Conservation (phyloP, 2,113 vertebrate species). For the Candoia aspera region DNA sequence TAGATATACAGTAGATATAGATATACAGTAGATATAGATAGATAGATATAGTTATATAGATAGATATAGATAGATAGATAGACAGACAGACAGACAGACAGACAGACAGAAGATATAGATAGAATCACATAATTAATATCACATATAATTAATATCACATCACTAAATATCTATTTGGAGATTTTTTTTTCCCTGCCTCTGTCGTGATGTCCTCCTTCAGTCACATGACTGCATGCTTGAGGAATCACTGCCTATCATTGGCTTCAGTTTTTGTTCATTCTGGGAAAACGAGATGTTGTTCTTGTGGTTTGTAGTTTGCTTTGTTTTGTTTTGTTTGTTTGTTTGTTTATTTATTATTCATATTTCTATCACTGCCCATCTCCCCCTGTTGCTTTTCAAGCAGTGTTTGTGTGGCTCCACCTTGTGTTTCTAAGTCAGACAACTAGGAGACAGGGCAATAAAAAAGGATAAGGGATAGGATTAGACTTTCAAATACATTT, state of each 20-base stretch:
- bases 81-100: too few relatives aligned
- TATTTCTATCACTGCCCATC: too few relatives aligned
- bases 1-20: too few relatives aligned
- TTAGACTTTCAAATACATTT: neutral
- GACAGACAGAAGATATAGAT: too few relatives aligned
- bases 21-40: too few relatives aligned
- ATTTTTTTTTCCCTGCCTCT: neutral
- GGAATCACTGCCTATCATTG: neutral
- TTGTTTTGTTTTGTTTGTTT: neutral
- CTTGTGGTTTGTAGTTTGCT: too few relatives aligned
- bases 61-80: too few relatives aligned
- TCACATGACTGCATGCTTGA: neutral
- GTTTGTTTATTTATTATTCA: too few relatives aligned
- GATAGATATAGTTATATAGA: too few relatives aligned
- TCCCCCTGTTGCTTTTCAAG: neutral
- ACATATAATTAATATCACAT: neutral
- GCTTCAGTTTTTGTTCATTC: neutral
- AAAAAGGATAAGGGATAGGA: neutral
- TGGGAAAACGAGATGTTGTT: neutral
- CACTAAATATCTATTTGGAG: neutral
- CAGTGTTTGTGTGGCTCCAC: neutral
- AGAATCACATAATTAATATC: neutral
- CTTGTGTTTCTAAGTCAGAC: neutral
- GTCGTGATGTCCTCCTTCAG: neutral
- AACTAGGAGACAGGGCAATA: neutral